Evolutionary conservation across 2,888 invertebrate genomes (phyloP), one percentile per base, ranked within the genome.

Genomic region (Netelia inedita): DNA sequence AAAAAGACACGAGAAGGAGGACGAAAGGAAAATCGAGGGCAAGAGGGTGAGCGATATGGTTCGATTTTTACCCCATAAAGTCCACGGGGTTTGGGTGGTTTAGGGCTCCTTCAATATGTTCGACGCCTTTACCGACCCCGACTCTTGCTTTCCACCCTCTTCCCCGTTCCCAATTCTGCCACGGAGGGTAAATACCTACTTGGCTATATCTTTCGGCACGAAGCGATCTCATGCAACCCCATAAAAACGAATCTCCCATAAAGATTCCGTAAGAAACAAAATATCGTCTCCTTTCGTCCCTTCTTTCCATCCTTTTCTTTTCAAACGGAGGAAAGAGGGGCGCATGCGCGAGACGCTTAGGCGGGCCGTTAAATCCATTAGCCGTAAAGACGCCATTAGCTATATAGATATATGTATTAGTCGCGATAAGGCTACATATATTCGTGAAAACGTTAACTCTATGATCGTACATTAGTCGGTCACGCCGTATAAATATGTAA

Each of bases 41-140:
- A 23, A 53, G 16, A 10, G 53, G 57, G 28, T 43, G 73, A 43
- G 41, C 35, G n/a, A 46, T 46, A 53, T 53, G 43, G 66, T 76
- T 68, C 43, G 50, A 74, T 79, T 71, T 75, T 79, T 75, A 75
- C 41, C 65, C 79, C 72, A 65, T 80, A 83, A 83, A 73, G 76
- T 80, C 76, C 79, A 65, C 55, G 76, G 50, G 35, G 35, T 75
- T 75, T 59, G 66, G 68, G 23, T 76, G 68, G 57, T 68, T 68
- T 75, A 50, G 14, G 75, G 35, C 6, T 75, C 19, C 65, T 61
- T 75, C 41, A 53, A 65, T 43, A 57, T 66, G 43, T 61, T 80
- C 19, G 65, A n/a, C 43, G 61, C 55, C 43, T 43, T 10, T 50
- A 41, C 11, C 75, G 8, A 23, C 14, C 46, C 16, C 41, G 16